These are phyloP conservation scores for Epicampocera succincta DNA, from an alignment of 2,888 invertebrate species.

Conservation along the genomic window DNA sequence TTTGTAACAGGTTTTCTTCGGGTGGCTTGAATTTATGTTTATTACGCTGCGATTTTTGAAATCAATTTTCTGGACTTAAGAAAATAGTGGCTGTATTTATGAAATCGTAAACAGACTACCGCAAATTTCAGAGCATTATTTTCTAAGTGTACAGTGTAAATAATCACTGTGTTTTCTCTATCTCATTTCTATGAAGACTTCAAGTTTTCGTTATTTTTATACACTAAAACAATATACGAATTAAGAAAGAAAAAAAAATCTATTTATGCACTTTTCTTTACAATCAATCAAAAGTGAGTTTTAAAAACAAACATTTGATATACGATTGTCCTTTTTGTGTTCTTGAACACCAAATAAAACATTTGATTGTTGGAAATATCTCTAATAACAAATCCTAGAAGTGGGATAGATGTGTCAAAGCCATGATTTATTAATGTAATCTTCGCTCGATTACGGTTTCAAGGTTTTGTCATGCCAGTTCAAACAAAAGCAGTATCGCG, in stretches of 20 bases:
- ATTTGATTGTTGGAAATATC: slow-evolving; percentile 11
- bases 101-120: too few species aligned
- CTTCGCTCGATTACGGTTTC: not conserved
- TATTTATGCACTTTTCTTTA: too few species aligned
- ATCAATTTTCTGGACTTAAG: too few species aligned
- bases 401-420: slow-evolving; percentile 25
- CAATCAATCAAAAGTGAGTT: not conserved
- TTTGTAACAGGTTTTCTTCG: too few species aligned
- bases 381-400: not conserved
- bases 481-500: slow-evolving; percentile 11
- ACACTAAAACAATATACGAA: not conserved
- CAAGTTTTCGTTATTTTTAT: too few species aligned
- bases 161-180: too few species aligned
- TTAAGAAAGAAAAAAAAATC: not conserved
- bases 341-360: not conserved
- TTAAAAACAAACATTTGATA: not conserved
- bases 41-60: too few species aligned
- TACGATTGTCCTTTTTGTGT: not conserved
- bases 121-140: too few species aligned
- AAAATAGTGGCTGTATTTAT: too few species aligned
- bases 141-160: too few species aligned
- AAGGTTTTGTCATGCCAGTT: slow-evolving; percentile 1
- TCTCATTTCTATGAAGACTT: too few species aligned
- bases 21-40: too few species aligned
- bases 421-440: slow-evolving; percentile 36